Conservation (phyloP, 2,797 vertebrate species). For the Echeneis naucrates region DNA sequence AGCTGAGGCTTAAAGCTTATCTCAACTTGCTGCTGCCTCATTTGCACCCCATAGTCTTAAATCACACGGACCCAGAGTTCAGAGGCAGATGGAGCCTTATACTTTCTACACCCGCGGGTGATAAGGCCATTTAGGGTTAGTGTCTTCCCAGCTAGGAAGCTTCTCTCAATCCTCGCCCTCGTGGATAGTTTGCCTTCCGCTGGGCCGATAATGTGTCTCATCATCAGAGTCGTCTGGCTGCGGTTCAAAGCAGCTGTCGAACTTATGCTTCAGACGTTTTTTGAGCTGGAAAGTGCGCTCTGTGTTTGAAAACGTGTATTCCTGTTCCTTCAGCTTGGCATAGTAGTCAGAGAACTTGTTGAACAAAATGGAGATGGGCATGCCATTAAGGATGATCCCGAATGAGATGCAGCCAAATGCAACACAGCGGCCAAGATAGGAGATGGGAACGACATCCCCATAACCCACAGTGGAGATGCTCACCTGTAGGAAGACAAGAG, state of each 20-base stretch:
- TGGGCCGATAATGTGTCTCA: constrained; percentile 67
- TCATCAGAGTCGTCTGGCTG: constrained; percentile 70
- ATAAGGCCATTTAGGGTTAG: constrained; percentile 69
- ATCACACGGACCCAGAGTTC: constrained; percentile 28
- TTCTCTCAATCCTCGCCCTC: constrained; percentile 53
- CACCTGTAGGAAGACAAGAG: constrained; percentile 80
- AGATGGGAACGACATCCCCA: constrained; percentile 90
- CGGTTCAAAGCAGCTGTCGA: constrained; percentile 76
- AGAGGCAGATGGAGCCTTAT: constrained; percentile 60
- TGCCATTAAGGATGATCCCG: constrained; percentile 93
- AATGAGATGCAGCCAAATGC: constrained; percentile 93
- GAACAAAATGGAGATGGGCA: constrained; percentile 95
- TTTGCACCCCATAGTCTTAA: constrained; percentile 31
- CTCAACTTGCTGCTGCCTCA: constrained; percentile 42
- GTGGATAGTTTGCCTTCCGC: constrained; percentile 26
- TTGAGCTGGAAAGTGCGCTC: constrained; percentile 83
- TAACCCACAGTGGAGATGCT: constrained; percentile 96
- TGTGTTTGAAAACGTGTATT: constrained; percentile 79
- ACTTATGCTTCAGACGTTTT: constrained; percentile 79
- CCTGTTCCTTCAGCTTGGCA: constrained; percentile 91
- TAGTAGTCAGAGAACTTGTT: constrained; percentile 96
- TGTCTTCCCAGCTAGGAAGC: constrained; percentile 10
- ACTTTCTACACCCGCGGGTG: constrained; percentile 33
- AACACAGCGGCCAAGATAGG: constrained; percentile 88
- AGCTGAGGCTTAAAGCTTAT: constrained; percentile 65